Evolutionary conservation across 2,113 vertebrate species (phyloP).

Genomic region (Microtus pennsylvanicus): DNA sequence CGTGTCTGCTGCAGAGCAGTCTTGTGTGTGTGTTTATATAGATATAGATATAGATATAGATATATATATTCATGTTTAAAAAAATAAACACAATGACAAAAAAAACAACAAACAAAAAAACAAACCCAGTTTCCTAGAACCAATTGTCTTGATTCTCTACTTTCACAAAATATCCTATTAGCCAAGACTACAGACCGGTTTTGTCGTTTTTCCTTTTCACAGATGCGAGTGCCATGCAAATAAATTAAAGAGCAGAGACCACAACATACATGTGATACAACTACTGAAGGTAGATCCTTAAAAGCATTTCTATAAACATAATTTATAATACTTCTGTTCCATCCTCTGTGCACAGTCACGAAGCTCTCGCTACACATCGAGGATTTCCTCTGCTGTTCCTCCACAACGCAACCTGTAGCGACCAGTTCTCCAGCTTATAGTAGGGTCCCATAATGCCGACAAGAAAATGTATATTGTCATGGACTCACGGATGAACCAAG

Average conservation of each 20-base stretch:
- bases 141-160: conserved; percentile 82
- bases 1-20: conserved; percentile 86
- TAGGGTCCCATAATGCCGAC: conserved; percentile 98
- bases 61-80: conserved; percentile 46
- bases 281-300: conserved; percentile 90
- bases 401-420: conserved; percentile 97
- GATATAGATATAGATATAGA: too few relatives aligned
- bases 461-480: conserved; percentile 99
- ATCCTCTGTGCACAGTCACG: conserved; percentile 83
- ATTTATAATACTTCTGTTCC: conserved; percentile 88
- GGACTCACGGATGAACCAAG: conserved; percentile 99
- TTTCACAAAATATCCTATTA: conserved; percentile 84
- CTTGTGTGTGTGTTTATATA: neutral
- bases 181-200: conserved; percentile 86
- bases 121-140: conserved; percentile 79
- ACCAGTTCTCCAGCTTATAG: conserved; percentile 98
- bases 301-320: conserved; percentile 90
- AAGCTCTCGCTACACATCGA: conserved; percentile 92
- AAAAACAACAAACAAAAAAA: conserved; percentile 30
- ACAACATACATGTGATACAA: conserved; percentile 90
- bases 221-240: conserved; percentile 92
- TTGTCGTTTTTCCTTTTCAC: conserved; percentile 78
- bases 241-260: conserved; percentile 91
- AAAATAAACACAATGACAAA: conserved; percentile 72
- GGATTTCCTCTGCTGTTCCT: conserved; percentile 97